Evolutionary conservation across 2,888 invertebrate genomes (phyloP).

Genomic region (Cephus nigrinus): DNA sequence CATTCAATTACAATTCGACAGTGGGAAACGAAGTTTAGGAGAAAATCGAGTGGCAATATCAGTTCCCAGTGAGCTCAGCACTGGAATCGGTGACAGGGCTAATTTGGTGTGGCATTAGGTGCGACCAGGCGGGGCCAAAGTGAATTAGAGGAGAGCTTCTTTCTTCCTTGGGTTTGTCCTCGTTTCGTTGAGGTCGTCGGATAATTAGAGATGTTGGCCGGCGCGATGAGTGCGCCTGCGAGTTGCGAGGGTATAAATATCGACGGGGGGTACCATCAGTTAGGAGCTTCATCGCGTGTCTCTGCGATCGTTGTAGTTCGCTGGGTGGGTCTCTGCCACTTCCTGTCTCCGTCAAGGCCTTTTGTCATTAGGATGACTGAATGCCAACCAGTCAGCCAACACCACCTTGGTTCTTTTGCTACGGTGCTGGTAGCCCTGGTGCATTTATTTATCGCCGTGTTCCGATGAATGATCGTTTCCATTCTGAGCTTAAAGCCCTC

Average conservation of each 20-base stretch:
- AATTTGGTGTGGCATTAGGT: conserved; percentile 9
- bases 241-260: conserved; percentile 23
- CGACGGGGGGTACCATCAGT: conserved; percentile 18
- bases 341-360: conserved; percentile 17
- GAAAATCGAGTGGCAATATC: too few relatives aligned
- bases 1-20: too few relatives aligned
- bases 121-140: conserved; percentile 8
- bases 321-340: background rate
- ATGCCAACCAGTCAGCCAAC: too few relatives aligned
- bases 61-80: too few relatives aligned
- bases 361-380: conserved; percentile 32
- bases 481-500: too few relatives aligned
- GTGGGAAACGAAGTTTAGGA: too few relatives aligned
- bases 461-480: too few relatives aligned
- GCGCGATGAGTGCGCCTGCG: conserved; percentile 8
- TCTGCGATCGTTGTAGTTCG: too few relatives aligned
- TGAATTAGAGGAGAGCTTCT: conserved; percentile 2
- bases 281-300: conserved; percentile 26
- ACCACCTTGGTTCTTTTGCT: too few relatives aligned
- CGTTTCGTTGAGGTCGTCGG: conserved; percentile 11
- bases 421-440: too few relatives aligned
- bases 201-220: background rate
- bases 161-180: conserved; percentile 17
- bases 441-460: too few relatives aligned
- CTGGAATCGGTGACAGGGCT: too few relatives aligned